These are phyloP conservation scores for Drosophila paranaensis DNA, from an alignment of 2,888 invertebrate genomes.

Conservation along the genomic window DNA sequence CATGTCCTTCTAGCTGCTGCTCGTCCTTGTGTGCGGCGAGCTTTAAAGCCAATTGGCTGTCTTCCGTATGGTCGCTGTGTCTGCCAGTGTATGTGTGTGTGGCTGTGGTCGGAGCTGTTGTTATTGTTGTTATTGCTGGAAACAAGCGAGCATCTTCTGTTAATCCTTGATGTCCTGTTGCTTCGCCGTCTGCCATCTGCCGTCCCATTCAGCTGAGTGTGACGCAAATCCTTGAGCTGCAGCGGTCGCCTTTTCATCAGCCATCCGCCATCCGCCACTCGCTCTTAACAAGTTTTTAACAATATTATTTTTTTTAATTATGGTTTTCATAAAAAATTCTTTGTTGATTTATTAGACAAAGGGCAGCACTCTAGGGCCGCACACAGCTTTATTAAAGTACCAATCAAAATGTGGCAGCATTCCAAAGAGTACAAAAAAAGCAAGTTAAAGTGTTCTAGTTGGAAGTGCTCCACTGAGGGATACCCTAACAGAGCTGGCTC, in stretches of 20 bases:
- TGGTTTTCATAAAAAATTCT: constrained; percentile 67
- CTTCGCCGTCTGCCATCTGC: constrained; percentile 43
- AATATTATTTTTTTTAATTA: constrained; percentile 78
- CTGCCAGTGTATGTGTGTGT: constrained; percentile 17
- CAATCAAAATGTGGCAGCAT: constrained; percentile 40
- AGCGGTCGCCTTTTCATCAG: constrained; percentile 39
- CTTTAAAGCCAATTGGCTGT: constrained; percentile 72
- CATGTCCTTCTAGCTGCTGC: constrained; percentile 41
- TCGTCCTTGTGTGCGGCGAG: constrained; percentile 40
- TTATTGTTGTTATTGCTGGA: constrained; percentile 63
- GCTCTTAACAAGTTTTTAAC: constrained; percentile 59
- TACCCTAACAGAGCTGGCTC: neutral
- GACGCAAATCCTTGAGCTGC: constrained; percentile 48
- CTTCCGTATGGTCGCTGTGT: constrained; percentile 22
- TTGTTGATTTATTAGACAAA: constrained; percentile 51
- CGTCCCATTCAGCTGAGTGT: constrained; percentile 44
- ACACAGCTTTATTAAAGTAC: constrained; percentile 22
- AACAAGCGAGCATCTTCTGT: constrained; percentile 60
- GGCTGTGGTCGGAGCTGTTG: constrained; percentile 35
- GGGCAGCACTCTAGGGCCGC: constrained; percentile 20
- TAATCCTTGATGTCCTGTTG: constrained; percentile 77
- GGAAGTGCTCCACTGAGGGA: neutral
- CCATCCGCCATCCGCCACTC: constrained; percentile 19
- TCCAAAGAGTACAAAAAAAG: constrained; percentile 10
- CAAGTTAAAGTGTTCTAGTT: neutral